Evolutionary conservation across 2,888 invertebrate genomes (phyloP), one percentile per base, ranked within the genome.

Genomic region (Parapristionchus giblindavisi): DNA sequence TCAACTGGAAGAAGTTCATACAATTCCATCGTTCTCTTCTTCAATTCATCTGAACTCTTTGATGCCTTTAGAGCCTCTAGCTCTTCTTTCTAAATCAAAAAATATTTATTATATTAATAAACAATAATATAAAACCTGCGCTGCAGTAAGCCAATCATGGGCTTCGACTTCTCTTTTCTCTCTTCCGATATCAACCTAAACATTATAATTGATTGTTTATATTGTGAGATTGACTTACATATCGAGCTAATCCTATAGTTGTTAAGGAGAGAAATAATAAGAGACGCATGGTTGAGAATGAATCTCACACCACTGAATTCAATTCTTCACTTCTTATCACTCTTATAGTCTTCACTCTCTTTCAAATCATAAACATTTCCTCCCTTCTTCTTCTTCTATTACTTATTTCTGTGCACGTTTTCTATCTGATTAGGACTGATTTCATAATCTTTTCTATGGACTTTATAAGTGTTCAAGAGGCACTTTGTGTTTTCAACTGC

Each of bases 1-100:
- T 79, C 80, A 2, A 68, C 70, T 14, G 80, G 73, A 51, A 82
- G 68, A 0, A 51, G 27, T 0, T 73, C 70, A 51, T 81, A 82
- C 48, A 78, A 78, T 36, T 77, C 77, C 60, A 77, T 77, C 34
- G 80, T 77, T 40, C 80, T 79, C 63, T 76, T 71, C 75, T 80
- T 79, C 65, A 80, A 77, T 24, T 77, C 77, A 3, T 48, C 48
- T 3, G 43, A 29, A 60, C 38, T 36, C 21, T 40, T 43, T 21
- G 60, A 43, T 60, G 40, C 48, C 32, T 72, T 40, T 29, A 72
- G 51, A 21, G 27, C 43, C 40, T 60, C 51, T 2, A 72, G 34
- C 60, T 72, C 72, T 21, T 27, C 38, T 34, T 72, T 72, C 60
- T 72, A 48, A 48, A 48, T 24, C 1, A n/a, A 63, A 24, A 24